Conservation (phyloP, 2,113 vertebrate species). For the Atlantisia rogersi region DNA sequence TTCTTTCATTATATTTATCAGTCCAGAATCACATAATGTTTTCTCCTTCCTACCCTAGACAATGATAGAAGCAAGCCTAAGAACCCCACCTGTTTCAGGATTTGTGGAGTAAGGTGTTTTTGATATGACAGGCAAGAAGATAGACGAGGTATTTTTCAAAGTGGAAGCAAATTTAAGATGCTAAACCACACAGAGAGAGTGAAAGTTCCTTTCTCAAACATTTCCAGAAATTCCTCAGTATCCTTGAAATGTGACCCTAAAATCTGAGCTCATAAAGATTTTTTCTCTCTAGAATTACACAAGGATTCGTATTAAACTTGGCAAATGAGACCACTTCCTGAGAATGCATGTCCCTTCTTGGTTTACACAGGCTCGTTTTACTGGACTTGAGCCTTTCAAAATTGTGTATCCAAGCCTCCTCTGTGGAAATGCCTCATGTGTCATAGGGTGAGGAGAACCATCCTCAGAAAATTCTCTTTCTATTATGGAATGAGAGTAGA, state of each 20-base stretch:
- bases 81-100: background rate
- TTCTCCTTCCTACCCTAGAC: background rate
- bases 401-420: background rate
- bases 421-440: background rate
- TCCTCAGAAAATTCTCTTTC: background rate
- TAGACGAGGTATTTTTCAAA: constrained; percentile 9
- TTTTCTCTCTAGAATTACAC: background rate
- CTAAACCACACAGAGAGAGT: background rate
- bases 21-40: background rate
- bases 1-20: background rate
- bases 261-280: background rate
- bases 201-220: background rate
- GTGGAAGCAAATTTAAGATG: background rate
- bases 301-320: background rate
- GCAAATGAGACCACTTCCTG: background rate
- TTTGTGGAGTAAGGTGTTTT: constrained; percentile 25
- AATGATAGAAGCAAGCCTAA: background rate
- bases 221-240: background rate
- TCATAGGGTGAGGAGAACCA: background rate
- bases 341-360: background rate
- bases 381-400: background rate
- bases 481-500: background rate
- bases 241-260: background rate
- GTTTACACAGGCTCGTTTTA: background rate
- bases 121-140: background rate